Conservation (phyloP, 2,888 invertebrate species). For the Agelastica alni region DNA sequence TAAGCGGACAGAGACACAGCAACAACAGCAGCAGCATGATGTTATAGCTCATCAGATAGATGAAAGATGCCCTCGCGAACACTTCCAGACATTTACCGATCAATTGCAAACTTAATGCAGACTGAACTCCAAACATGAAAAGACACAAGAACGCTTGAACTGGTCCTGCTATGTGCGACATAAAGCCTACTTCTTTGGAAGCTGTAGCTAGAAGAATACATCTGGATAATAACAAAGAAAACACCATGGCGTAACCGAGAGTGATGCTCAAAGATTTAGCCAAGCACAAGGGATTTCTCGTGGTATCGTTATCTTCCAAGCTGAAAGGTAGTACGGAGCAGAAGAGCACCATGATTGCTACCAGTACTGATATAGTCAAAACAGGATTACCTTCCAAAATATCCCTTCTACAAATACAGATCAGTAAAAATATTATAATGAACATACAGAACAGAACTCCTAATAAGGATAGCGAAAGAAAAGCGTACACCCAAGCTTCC, state of each 20-base stretch:
- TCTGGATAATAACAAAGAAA: slow-evolving; percentile 68
- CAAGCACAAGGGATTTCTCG: slow-evolving; percentile 55
- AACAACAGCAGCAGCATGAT: slow-evolving; percentile 63
- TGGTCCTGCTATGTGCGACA: slow-evolving; percentile 72
- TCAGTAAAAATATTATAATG: slow-evolving; percentile 67
- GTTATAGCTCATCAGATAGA: slow-evolving; percentile 65
- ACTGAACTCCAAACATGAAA: slow-evolving; percentile 67
- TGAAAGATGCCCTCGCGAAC: slow-evolving; percentile 57
- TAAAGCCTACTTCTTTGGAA: slow-evolving; percentile 67
- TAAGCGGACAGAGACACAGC: slow-evolving; percentile 64
- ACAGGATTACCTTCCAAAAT: slow-evolving; percentile 71
- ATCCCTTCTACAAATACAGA: slow-evolving; percentile 66
- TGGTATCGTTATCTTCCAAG: slow-evolving; percentile 49
- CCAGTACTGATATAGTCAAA: slow-evolving; percentile 57
- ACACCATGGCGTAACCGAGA: slow-evolving; percentile 65
- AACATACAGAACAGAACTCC: slow-evolving; percentile 68
- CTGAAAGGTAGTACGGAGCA: slow-evolving; percentile 60
- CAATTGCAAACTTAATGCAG: slow-evolving; percentile 60
- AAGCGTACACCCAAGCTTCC: slow-evolving; percentile 65
- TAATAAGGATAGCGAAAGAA: slow-evolving; percentile 68
- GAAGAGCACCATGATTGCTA: slow-evolving; percentile 59
- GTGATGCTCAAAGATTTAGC: slow-evolving; percentile 64
- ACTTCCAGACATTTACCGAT: slow-evolving; percentile 58
- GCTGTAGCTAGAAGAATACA: slow-evolving; percentile 69
- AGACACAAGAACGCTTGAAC: slow-evolving; percentile 68